A percentile compares a stretch with the other conserved stretches of the same genome.
phyloP scores from a whole-genome alignment of 2,888 invertebrate species.

The Sturmia bella region DNA sequence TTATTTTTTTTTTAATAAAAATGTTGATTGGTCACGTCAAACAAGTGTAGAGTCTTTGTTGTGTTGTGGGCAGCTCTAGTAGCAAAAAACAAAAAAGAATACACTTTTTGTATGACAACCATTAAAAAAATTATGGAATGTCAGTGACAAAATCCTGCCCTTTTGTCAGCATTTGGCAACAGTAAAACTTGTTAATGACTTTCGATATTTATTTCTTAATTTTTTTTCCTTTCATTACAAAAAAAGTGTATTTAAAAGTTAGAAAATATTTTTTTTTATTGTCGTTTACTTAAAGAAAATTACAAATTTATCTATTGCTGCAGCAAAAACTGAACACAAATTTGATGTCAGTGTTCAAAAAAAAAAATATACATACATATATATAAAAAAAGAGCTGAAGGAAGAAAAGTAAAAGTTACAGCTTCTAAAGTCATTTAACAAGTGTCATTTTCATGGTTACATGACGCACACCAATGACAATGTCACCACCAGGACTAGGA shows the following conservation, averaged over 20 bases:
- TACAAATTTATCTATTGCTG: constrained; percentile 2
- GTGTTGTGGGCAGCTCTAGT: background rate
- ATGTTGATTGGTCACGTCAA: constrained; percentile 22
- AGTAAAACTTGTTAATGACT: constrained; percentile 52
- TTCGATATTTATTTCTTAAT: background rate
- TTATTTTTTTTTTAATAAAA: background rate
- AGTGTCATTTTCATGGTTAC: constrained; percentile 52
- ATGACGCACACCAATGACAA: constrained; percentile 13
- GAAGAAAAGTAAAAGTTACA: background rate
- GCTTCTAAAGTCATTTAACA: constrained; percentile 61
- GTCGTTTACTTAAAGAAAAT: constrained; percentile 24
- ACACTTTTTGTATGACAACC: constrained; percentile 13
- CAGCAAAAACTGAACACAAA: background rate
- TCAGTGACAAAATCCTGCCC: constrained; percentile 14
- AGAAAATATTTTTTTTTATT: background rate
- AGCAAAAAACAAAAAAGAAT: constrained; percentile 3
- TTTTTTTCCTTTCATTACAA: background rate
- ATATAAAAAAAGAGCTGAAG: background rate
- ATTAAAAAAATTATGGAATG: constrained; percentile 39
- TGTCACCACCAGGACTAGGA: constrained; percentile 23
- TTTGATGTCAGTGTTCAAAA: background rate
- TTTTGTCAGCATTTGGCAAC: constrained; percentile 31
- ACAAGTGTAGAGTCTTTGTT: background rate
- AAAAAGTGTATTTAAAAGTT: background rate
- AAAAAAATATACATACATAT: no score